Evolutionary conservation across 2,888 invertebrate genomes (phyloP), one percentile per base, ranked within the genome.

Genomic region (Candidula unifasciata): DNA sequence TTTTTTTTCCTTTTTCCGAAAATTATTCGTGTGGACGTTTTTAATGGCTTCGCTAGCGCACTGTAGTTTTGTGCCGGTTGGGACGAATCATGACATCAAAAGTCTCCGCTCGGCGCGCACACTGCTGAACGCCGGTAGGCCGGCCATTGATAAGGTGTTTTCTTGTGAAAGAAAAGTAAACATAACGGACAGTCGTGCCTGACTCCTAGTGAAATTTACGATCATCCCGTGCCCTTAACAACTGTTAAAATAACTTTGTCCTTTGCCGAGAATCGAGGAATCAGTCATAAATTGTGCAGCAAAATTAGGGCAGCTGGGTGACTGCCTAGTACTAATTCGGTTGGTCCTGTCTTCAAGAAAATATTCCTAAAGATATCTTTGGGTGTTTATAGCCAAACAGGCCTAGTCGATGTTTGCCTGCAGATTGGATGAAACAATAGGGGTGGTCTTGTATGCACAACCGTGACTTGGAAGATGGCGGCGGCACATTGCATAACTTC

Each of bases 171-270:
- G 27, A 30, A 82, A 73, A 74, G 82, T 82, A 82, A 82, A 82
- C 82, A 82, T 57, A 64, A 35, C 74, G 74, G 82, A 82, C 82
- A 82, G 74, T 82, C 64, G 64, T n/a, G 60, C 18, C 35, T 73
- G 82, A 82, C 82, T 82, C 44, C 30, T 35, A 60, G 44, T 44
- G 3, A 82, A 60, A 82, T 82, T 82, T 82, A 82, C 54, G 82
- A 82, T 74, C 82, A 73, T 74, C 73, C 60, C 64, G 33, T 74
- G 82, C 74, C 82, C 74, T 37, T 73, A 82, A 82, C 82, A 82
- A 82, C 82, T 82, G 82, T 82, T 82, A 82, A 82, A 82, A 73
- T 82, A 82, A 82, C 82, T 82, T 60, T 82, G 82, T 57, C 57
- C 82, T 83, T 68, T 83, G 78, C 68, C 77, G 69, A 35, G 69